Conservation (phyloP, 1,140 invertebrate species). For the Eubasilissa regina region DNA sequence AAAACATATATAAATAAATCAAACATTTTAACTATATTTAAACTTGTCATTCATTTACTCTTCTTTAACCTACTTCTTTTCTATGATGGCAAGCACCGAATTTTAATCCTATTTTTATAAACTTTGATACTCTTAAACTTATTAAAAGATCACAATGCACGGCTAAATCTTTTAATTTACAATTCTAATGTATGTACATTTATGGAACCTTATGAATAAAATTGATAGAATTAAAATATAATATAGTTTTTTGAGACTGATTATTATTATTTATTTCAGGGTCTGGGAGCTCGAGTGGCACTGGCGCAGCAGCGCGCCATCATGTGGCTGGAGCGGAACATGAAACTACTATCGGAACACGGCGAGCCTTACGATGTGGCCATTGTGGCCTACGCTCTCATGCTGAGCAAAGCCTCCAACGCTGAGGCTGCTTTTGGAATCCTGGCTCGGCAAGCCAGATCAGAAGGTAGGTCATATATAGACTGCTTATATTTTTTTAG, state of each 20-base stretch:
- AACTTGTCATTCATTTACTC: too few species aligned
- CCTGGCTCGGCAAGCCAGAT: conserved; percentile 76
- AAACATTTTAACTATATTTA: too few species aligned
- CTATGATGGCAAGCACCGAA: too few species aligned
- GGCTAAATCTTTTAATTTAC: too few species aligned
- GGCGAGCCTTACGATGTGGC: conserved; percentile 89
- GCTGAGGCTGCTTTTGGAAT: conserved; percentile 88
- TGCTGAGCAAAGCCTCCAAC: conserved; percentile 83
- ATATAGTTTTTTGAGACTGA: neutral
- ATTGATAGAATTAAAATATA: too few species aligned
- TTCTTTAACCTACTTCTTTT: too few species aligned
- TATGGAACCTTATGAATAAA: too few species aligned
- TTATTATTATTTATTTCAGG: conserved; percentile 65
- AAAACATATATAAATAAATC: too few species aligned
- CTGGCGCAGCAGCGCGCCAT: conserved; percentile 81
- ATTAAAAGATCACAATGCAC: too few species aligned
- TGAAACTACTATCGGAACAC: conserved; percentile 80
- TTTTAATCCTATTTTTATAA: too few species aligned
- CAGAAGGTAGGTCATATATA: conserved; percentile 72
- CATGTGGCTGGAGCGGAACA: conserved; percentile 88
- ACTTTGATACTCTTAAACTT: too few species aligned
- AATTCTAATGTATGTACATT: too few species aligned
- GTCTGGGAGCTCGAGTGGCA: conserved; percentile 80
- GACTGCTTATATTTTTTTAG: neutral
- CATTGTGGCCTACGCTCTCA: conserved; percentile 90